phyloP scores from a whole-genome alignment of 2,888 invertebrate species.

The Sisyra nigra region DNA sequence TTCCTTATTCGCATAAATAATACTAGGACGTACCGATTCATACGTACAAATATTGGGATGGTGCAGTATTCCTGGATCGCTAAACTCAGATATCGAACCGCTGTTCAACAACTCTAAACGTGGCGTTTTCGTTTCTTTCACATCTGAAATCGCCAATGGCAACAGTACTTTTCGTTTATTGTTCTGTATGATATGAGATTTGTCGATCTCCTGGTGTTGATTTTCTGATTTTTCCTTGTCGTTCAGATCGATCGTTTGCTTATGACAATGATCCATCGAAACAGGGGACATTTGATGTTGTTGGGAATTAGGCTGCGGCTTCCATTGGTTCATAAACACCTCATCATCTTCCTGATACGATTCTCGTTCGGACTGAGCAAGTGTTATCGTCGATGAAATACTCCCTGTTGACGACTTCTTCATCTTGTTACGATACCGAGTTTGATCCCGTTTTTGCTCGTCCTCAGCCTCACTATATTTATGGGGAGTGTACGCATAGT shows the following conservation, averaged over 20 bases:
- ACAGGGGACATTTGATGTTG: neutral
- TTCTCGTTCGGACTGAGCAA: neutral
- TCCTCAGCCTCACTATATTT: neutral
- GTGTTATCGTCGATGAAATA: neutral
- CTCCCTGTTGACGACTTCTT: constrained; percentile 1
- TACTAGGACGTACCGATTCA: neutral
- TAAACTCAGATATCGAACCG: neutral
- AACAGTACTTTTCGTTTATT: neutral
- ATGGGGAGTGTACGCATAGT: neutral
- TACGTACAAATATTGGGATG: constrained; percentile 1
- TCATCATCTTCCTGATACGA: neutral
- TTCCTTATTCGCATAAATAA: constrained; percentile 1
- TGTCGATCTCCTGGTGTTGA: neutral
- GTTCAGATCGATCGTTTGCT: too few species aligned
- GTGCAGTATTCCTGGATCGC: neutral
- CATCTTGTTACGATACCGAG: neutral
- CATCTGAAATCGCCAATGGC: neutral
- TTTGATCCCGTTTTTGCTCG: neutral
- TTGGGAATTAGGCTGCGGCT: neutral
- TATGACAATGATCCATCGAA: neutral
- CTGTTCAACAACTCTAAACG: neutral
- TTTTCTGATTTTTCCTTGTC: neutral
- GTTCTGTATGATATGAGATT: neutral
- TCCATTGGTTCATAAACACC: constrained; percentile 4
- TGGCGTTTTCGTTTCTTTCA: neutral